Base-by-base conservation (phyloP, 2,888 invertebrate species). In the Uloborus plumipes region DNA sequence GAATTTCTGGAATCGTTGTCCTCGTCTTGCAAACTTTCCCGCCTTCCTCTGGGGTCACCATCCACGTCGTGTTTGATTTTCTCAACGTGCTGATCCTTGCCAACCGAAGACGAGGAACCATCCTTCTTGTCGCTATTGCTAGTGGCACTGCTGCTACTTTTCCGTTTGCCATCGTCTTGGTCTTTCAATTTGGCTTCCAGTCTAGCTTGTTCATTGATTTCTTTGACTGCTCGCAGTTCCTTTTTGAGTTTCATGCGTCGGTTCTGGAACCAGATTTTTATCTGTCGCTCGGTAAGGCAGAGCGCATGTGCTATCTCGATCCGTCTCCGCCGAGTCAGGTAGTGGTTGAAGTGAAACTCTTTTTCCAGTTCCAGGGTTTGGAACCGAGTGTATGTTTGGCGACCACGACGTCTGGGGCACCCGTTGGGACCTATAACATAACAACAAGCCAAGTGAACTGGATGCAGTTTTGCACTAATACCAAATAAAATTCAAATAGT, bases 371-470 rank as follows among this genome's bases (percentile, higher is more conserved):
- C 97, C 90, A 98, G 92, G 88, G 97, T 98, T 92, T 98, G 97
- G 92, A 97, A 97, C 91, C 97, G 93, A 86, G 98, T 98, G 92
- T 98, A 98, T 20, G 98, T 98, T 91, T 98, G 98, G 87, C 98
- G 92, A 84, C 98, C 98, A 88, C 98, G 93, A 89, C 97, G 93
- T 88, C 97, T 92, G 85, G 97, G 96, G 89, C 96, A 97, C 84
- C 96, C 96, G 89, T 97, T 98, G 78, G 98, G 97, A 90, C 97
- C 97, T 96, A 93, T 15, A 74, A 69, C n/a, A 69, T 1, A 69
- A 9, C 31, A 31, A 39, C 22, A 66, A 20, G 51, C 18, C 39
- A 39, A 9, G 11, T 39, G 7, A 11, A 39, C 1, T 11, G 39
- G 39, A 39, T 39, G 9, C 9, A 39, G 9, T 39, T 39, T 39